Evolutionary conservation across 35 echinoderm and acorn worm species (phyloP), one percentile per base, ranked within the genome.

Genomic region (Ophioderma brevispina): DNA sequence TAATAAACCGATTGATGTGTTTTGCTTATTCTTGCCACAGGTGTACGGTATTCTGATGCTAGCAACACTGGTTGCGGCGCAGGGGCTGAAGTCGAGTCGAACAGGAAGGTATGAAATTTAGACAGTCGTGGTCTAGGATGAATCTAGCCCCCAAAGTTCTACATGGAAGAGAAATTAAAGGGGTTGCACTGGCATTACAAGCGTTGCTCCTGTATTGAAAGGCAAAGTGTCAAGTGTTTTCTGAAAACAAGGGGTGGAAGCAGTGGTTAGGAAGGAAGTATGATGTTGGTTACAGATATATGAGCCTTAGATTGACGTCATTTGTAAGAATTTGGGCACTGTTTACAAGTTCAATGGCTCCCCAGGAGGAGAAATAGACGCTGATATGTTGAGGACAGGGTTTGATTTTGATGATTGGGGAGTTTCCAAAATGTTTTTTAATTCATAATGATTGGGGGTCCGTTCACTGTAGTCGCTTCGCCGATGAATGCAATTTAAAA

Each of bases 211-310:
- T 2, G n/a, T 15, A 25, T 25, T 70, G n/a, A 30, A 25, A 30
- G 59, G 59, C 5, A 70, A 70, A 25, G 4, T 3, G 15, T 8
- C n/a, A 18, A 70, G n/a, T 3, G 23, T 70, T 4, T 70, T 70
- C n/a, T 25, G 59, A 70, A 8, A 70, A 70, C 59, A 18, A 70
- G n/a, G 59, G 59, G 59, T 70, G 23, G 28, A 18, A 25, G 28
- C 15, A 13, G 23, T 70, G 30, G 18, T 75, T 13, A 87, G 21
- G 59, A 76, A 87, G 30, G 85, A 5, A 87, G 85, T 75, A 70
- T 70, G 59, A 70, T 15, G n/a, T 25, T 30, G 4, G 59, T n/a
- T n/a, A n/a, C n/a, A n/a, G n/a, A n/a, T n/a, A n/a, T n/a, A n/a
- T n/a, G n/a, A n/a, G n/a, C n/a, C n/a, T n/a, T n/a, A n/a, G n/a